A percentile compares a stretch with the other conserved stretches of the same genome.
Conservation (phyloP, 2,888 invertebrate genomes). For the Himalopsyche anomala region DNA sequence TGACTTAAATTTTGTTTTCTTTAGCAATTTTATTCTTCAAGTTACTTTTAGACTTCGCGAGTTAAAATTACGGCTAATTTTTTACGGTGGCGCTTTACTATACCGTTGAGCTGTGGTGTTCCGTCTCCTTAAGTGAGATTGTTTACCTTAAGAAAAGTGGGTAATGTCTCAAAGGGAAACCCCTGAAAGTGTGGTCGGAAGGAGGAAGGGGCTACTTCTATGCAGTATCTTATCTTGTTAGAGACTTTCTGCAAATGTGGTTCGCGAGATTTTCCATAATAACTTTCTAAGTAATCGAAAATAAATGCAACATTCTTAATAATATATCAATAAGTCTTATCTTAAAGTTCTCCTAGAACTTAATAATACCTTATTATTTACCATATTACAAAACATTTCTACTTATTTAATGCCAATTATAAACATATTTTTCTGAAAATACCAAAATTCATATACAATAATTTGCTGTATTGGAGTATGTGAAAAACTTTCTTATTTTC, state of each 20-base stretch:
- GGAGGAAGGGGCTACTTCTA: background rate
- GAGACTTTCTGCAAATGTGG: background rate
- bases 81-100: slow-evolving; percentile 2
- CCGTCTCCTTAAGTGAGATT: slow-evolving; percentile 39
- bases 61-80: slow-evolving; percentile 23
- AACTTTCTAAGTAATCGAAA: background rate
- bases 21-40: slow-evolving; percentile 14
- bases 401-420: no score
- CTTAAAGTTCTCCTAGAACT: no score
- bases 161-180: slow-evolving; percentile 54
- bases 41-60: slow-evolving; percentile 4
- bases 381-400: no score
- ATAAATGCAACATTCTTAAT: no score
- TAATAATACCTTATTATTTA: no score
- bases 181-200: slow-evolving; percentile 38
- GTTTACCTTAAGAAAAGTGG: slow-evolving; percentile 53
- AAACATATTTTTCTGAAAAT: no score
- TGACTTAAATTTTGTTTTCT: slow-evolving; percentile 22
- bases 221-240: background rate
- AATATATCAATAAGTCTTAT: no score
- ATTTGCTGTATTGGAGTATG: no score
- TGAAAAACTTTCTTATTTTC: no score
- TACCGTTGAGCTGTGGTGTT: background rate
- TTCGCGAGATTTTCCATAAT: background rate
- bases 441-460: no score